Evolutionary conservation across 2,797 vertebrate genomes (phyloP), one percentile per base, ranked within the genome.

Genomic region (Chaenodraco wilsoni): DNA sequence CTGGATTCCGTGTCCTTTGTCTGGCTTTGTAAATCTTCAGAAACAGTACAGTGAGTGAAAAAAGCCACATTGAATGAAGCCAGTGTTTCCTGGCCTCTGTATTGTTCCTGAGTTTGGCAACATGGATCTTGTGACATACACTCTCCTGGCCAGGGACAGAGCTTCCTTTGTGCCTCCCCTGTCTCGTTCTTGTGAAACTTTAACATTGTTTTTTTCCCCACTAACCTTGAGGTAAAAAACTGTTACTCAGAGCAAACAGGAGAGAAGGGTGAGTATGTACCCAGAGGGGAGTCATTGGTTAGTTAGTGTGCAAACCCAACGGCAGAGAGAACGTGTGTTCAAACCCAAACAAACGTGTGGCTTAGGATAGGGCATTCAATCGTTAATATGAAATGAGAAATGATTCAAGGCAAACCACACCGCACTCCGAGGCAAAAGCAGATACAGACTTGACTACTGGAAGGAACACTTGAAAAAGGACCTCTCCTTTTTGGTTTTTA

Each of bases 61-160:
- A 91, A 85, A 80, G 41, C 72, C 74, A 44, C 63, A 71, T 67
- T 93, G 90, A 94, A 94, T 91, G 92, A 91, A 79, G 61, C 86
- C 82, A 93, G 88, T 93, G 94, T 93, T 78, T 91, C 89, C 82
- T 87, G 80, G 85, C 75, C 80, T 83, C 48, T 14, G 79, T 84
- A 92, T 92, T 92, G 92, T 93, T 93, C 86, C 86, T 3, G 44
- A 84, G 81, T 93, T 91, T 89, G 87, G 89, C 84, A 87, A 89
- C 88, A 87, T 67, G 81, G 90, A 94, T 93, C 94, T 92, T 94
- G 93, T 94, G 93, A 94, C 93, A 91, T 90, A 79, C 76, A 87
- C 87, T 93, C 85, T 78, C 81, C 77, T 84, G 85, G 90, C 78
- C 67, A 57, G 81, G 81, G 84, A 95, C 94, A 95, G 92, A 93